These are phyloP conservation scores for Eristalinus aeneus DNA, from an alignment of 2,888 invertebrate genomes.

Conservation along the genomic window DNA sequence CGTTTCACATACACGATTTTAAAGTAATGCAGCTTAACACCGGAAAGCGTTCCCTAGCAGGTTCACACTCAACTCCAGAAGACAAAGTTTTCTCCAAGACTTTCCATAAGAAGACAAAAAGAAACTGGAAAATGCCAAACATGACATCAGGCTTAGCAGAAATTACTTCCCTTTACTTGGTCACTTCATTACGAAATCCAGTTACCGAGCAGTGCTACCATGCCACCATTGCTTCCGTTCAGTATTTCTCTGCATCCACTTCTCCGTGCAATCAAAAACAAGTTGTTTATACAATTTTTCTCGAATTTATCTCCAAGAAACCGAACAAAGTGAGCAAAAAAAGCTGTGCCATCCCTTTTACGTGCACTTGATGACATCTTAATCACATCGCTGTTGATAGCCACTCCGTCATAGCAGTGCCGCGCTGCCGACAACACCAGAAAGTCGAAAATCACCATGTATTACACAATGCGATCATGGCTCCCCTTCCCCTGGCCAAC, in stretches of 20 bases:
- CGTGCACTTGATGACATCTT: conserved; percentile 17
- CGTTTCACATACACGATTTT: too few relatives aligned
- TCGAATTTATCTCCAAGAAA: not conserved
- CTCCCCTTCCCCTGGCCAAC: not conserved
- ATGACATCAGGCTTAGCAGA: not conserved
- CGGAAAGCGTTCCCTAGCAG: too few relatives aligned
- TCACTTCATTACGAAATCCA: not conserved
- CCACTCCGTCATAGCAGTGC: conserved; percentile 10
- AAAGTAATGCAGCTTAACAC: too few relatives aligned
- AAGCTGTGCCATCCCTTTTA: conserved; percentile 19
- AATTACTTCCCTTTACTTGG: not conserved
- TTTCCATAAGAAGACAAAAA: not conserved
- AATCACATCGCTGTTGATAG: conserved; percentile 24
- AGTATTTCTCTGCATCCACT: not conserved
- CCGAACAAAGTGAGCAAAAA: not conserved
- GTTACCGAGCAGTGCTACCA: not conserved
- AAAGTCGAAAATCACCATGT: not conserved
- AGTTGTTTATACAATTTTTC: not conserved
- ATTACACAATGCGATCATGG: not conserved
- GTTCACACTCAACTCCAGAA: too few relatives aligned
- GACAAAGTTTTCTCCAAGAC: too few relatives aligned
- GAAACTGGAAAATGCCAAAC: not conserved
- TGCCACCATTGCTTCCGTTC: not conserved
- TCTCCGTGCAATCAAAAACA: not conserved
- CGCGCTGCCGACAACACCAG: not conserved